Percentiles rank a stretch among this genome's conserved stretches.
Evolutionary conservation across 2,888 invertebrate species (phyloP).

Genomic region (Drosophila meridiana): DNA sequence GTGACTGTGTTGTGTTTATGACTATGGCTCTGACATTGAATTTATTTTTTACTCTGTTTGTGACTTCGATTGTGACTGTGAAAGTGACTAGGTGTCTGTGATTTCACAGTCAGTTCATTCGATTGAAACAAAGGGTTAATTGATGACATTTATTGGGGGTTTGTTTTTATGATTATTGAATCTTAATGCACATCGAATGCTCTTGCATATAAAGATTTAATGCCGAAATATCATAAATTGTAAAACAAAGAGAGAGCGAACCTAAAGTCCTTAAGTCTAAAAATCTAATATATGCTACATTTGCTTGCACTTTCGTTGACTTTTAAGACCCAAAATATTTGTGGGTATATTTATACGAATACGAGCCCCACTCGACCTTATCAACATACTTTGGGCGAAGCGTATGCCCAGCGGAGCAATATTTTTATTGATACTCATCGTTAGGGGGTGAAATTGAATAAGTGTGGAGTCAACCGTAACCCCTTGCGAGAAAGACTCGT

Average conservation of each 20-base stretch:
- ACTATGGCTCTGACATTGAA: not conserved
- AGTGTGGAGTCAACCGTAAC: constrained; percentile 42
- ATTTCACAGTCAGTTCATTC: not conserved
- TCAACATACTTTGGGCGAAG: constrained; percentile 48
- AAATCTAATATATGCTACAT: constrained; percentile 52
- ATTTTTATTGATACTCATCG: constrained; percentile 74
- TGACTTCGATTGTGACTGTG: not conserved
- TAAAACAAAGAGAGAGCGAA: constrained; percentile 24
- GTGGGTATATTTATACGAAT: constrained; percentile 3
- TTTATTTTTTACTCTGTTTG: not conserved
- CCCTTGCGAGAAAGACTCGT: constrained; percentile 58
- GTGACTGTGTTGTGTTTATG: not conserved
- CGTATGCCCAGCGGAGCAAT: constrained; percentile 75
- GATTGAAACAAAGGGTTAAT: constrained; percentile 55
- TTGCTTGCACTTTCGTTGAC: constrained; percentile 58
- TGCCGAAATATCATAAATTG: constrained; percentile 65
- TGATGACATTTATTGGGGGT: constrained; percentile 34
- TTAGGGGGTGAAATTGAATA: constrained; percentile 31
- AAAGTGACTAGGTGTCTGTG: not conserved
- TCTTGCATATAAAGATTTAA: constrained; percentile 73
- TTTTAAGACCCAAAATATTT: constrained; percentile 23
- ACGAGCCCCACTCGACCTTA: constrained; percentile 12
- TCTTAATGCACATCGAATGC: constrained; percentile 82
- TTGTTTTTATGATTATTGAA: constrained; percentile 83
- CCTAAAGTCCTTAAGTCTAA: constrained; percentile 32